These are phyloP conservation scores for Tenthredo distinguenda DNA, from an alignment of 2,888 invertebrate species.

Conservation along the genomic window DNA sequence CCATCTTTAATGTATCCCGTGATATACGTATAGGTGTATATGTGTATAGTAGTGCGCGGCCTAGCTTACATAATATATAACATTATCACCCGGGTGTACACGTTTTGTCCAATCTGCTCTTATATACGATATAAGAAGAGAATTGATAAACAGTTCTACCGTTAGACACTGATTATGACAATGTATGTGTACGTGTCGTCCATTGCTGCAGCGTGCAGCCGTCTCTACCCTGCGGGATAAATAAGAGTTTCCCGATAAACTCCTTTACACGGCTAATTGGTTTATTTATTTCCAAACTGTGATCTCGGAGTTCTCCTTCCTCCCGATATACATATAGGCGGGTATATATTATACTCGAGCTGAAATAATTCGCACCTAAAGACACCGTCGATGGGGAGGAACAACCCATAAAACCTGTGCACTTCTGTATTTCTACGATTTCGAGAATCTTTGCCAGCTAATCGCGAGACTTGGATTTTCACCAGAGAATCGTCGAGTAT, in stretches of 20 bases:
- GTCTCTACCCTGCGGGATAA: neutral
- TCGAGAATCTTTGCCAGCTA: neutral
- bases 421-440: neutral
- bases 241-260: neutral
- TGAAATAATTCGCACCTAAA: neutral
- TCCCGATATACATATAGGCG: neutral
- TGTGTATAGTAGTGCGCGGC: neutral
- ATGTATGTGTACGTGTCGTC: neutral
- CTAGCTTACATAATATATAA: neutral
- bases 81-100: slow-evolving; percentile 20
- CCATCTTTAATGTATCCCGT: slow-evolving; percentile 45
- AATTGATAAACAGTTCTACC: slow-evolving; percentile 4
- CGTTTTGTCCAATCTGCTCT: neutral
- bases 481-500: neutral
- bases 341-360: neutral
- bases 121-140: neutral
- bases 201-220: neutral
- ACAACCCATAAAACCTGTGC: neutral
- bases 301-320: neutral
- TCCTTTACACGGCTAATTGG: neutral
- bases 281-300: neutral
- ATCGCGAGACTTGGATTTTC: neutral
- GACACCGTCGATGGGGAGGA: neutral
- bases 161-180: slow-evolving; percentile 23
- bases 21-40: neutral